Conservation (phyloP, 2,888 invertebrate species). For the Tipula unca region DNA sequence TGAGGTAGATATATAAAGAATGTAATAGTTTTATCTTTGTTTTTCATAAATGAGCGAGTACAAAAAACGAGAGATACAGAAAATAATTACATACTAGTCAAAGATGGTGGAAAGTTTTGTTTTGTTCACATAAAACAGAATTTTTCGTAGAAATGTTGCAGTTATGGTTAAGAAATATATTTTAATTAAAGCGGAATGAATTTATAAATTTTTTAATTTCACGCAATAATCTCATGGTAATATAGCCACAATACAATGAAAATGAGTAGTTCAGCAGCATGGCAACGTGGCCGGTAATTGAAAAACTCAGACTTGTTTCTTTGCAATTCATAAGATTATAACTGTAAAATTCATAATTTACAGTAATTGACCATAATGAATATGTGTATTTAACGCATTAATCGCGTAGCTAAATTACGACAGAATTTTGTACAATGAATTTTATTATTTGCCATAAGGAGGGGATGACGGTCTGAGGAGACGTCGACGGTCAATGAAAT, state of each 20-base stretch:
- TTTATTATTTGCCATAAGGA: not conserved
- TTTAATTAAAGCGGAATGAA: not conserved
- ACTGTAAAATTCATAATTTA: not conserved
- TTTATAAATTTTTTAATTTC: not conserved
- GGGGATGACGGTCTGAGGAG: not conserved
- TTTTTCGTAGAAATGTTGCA: not conserved
- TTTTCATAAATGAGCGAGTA: not conserved
- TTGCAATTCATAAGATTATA: not conserved
- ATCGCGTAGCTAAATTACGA: not conserved
- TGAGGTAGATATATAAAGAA: not conserved
- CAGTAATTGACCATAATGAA: not conserved
- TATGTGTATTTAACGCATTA: not conserved
- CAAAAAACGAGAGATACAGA: not conserved
- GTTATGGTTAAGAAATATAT: not conserved
- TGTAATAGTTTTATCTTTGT: not conserved
- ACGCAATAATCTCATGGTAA: not conserved
- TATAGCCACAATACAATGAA: not conserved
- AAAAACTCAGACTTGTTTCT: not conserved
- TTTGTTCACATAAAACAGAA: not conserved
- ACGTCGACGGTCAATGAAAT: not conserved
- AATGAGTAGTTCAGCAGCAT: not conserved
- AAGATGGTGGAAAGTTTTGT: conserved; percentile 3
- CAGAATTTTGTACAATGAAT: not conserved
- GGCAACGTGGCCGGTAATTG: not conserved
- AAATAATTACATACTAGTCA: not conserved